A percentile compares a stretch with the other conserved stretches of the same genome.
These are phyloP conservation scores for Apotomis turbidana DNA, from an alignment of 2,888 invertebrate species.

Conservation along the genomic window DNA sequence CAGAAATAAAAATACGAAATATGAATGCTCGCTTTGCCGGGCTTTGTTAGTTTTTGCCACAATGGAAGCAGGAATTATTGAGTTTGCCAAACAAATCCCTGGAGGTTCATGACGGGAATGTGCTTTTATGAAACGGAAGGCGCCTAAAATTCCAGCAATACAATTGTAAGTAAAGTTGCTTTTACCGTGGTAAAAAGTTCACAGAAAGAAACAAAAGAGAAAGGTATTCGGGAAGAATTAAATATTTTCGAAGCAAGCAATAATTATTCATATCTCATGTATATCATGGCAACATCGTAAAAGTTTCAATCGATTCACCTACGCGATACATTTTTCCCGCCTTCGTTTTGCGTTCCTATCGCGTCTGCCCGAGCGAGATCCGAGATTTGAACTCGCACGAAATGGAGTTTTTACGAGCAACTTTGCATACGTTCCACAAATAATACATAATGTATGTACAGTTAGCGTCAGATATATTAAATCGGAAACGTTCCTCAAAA, in stretches of 20 bases:
- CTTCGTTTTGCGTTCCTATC: constrained; percentile 8
- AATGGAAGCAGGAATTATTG: constrained; percentile 35
- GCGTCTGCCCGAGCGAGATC: constrained; percentile 15
- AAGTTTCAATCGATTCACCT: background rate
- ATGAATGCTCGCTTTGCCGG: background rate
- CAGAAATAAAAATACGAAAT: constrained; percentile 5
- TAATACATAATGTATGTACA: constrained; percentile 27
- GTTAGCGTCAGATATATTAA: background rate
- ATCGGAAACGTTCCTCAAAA: background rate
- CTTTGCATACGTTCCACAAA: constrained; percentile 25
- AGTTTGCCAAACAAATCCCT: constrained; percentile 35
- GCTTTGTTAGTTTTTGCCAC: constrained; percentile 21
- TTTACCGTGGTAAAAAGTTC: background rate
- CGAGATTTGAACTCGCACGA: constrained; percentile 19
- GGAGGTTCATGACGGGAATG: constrained; percentile 27
- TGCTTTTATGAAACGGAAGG: constrained; percentile 32
- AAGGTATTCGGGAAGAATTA: background rate
- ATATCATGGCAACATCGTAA: background rate
- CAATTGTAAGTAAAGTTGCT: background rate
- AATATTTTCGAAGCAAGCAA: background rate
- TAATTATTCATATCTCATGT: background rate
- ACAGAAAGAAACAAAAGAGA: background rate
- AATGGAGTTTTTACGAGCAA: constrained; percentile 31
- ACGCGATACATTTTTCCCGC: background rate
- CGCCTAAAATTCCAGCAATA: constrained; percentile 7